Evolutionary conservation across 1,140 invertebrate genomes (phyloP).

Genomic region (Scaptomyza montana): DNA sequence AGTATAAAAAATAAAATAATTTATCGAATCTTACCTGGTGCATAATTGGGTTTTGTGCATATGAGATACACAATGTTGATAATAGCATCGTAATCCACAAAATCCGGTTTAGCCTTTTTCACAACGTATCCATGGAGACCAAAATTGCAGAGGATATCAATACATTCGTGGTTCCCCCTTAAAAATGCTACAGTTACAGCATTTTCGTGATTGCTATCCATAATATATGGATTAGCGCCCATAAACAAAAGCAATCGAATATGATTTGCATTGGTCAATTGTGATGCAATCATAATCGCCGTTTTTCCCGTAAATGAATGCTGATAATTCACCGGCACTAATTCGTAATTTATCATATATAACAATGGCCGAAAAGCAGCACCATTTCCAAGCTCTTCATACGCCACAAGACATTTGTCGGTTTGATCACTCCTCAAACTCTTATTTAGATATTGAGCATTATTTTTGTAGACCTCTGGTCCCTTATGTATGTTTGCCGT

Average conservation of each 20-base stretch:
- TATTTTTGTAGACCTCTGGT: constrained; percentile 77
- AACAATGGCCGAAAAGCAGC: constrained; percentile 87
- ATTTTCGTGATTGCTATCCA: constrained; percentile 87
- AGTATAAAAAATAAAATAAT: neutral
- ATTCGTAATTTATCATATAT: constrained; percentile 87
- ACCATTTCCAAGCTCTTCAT: constrained; percentile 63
- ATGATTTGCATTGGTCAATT: constrained; percentile 86
- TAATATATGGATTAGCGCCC: constrained; percentile 88
- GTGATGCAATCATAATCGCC: constrained; percentile 89
- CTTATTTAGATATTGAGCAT: constrained; percentile 85
- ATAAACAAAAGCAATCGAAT: constrained; percentile 87
- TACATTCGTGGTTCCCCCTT: constrained; percentile 51
- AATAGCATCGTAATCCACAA: constrained; percentile 61
- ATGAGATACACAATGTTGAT: constrained; percentile 65
- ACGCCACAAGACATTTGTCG: constrained; percentile 63
- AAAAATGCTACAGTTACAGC: constrained; percentile 87
- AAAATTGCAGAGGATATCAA: constrained; percentile 58
- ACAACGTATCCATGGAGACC: constrained; percentile 39
- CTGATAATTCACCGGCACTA: constrained; percentile 87
- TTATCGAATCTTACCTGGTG: constrained; percentile 36
- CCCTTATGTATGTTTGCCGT: constrained; percentile 33
- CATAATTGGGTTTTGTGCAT: constrained; percentile 42
- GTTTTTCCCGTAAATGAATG: constrained; percentile 88
- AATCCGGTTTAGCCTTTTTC: constrained; percentile 48
- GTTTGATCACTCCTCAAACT: constrained; percentile 47